These are phyloP conservation scores for Alfaro cultratus DNA, from an alignment of 2,797 vertebrate species.

Conservation along the genomic window DNA sequence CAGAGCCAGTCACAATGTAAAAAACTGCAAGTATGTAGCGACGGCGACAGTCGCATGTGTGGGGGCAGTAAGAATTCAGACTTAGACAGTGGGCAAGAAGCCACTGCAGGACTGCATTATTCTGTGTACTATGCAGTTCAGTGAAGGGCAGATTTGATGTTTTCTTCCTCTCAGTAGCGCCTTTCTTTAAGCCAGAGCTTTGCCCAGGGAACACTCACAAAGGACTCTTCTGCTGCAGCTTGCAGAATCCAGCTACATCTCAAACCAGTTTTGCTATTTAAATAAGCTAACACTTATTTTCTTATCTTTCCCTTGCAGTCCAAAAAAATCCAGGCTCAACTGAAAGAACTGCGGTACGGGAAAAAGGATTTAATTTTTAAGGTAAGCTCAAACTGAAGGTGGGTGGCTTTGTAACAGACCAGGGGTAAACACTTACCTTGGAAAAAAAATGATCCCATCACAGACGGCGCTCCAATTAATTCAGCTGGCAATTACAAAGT, in stretches of 20 bases:
- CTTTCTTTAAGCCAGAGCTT: constrained; percentile 74
- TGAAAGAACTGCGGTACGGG: constrained; percentile 96
- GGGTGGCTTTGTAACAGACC: constrained; percentile 58
- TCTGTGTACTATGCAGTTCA: constrained; percentile 76
- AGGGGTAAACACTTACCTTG: constrained; percentile 63
- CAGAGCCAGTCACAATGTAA: constrained; percentile 26
- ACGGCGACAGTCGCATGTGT: constrained; percentile 52
- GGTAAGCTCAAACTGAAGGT: constrained; percentile 84
- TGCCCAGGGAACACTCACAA: constrained; percentile 78
- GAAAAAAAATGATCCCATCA: constrained; percentile 64
- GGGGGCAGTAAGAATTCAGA: constrained; percentile 64
- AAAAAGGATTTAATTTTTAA: constrained; percentile 99
- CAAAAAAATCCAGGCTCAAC: constrained; percentile 97
- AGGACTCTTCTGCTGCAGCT: constrained; percentile 73
- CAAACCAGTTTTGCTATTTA: constrained; percentile 85
- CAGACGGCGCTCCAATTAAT: constrained; percentile 56
- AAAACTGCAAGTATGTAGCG: constrained; percentile 47
- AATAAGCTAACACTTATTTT: constrained; percentile 79
- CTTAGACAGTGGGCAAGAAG: constrained; percentile 68
- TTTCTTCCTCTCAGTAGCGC: constrained; percentile 70
- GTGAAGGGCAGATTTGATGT: constrained; percentile 81
- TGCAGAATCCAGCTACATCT: constrained; percentile 79
- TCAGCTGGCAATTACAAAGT: constrained; percentile 61
- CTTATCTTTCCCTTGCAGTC: constrained; percentile 89
- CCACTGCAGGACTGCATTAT: constrained; percentile 74